Conservation (phyloP, 2,797 vertebrate genomes). For the Cheirogaleus major region DNA sequence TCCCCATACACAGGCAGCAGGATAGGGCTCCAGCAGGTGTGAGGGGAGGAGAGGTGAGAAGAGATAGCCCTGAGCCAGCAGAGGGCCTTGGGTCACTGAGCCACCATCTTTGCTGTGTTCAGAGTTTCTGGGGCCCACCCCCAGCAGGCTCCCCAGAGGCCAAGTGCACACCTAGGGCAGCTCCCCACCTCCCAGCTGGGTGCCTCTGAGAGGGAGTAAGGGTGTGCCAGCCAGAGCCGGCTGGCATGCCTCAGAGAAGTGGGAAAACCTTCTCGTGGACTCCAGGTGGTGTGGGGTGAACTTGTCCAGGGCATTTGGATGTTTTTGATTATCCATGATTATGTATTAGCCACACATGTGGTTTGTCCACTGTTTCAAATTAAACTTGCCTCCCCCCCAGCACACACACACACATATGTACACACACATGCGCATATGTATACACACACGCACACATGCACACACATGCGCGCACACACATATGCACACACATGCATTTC, state of each 20-base stretch:
- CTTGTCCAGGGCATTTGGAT: background rate
- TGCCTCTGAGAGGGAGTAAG: background rate
- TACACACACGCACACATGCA: background rate
- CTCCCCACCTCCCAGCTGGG: background rate
- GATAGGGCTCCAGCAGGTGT: background rate
- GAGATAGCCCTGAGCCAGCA: background rate
- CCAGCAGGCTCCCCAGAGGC: background rate
- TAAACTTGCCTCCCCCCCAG: background rate
- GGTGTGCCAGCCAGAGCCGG: background rate
- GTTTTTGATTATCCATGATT: background rate
- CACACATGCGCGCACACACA: fast-evolving
- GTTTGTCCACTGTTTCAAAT: background rate
- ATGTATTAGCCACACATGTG: background rate
- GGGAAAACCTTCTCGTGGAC: background rate
- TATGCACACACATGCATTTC: background rate
- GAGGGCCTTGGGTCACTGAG: background rate
- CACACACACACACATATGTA: no score
- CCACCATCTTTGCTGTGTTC: background rate
- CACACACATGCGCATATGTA: background rate
- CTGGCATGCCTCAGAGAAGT: background rate
- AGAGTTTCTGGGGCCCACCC: background rate
- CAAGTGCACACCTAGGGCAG: background rate
- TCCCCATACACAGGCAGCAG: background rate
- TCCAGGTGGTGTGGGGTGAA: background rate
- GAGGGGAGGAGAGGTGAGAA: background rate